A percentile compares a stretch with the other conserved stretches of the same genome.
Conservation (phyloP, 2,888 invertebrate genomes). For the Cephalotes varians region DNA sequence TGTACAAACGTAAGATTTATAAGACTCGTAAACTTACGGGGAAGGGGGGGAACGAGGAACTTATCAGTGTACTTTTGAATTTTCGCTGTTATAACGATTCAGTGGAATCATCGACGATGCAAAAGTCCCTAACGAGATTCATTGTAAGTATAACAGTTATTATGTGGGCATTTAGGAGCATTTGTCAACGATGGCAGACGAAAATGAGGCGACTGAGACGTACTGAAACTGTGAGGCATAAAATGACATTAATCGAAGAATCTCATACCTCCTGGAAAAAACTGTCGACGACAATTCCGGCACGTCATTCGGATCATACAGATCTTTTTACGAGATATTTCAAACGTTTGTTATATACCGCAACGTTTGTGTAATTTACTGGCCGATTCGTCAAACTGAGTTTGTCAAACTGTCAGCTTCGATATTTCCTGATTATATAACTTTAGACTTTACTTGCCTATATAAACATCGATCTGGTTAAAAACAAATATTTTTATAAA, state of each 20-base stretch:
- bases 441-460: constrained; percentile 27
- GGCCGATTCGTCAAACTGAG: not conserved
- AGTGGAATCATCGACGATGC: constrained; percentile 65
- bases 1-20: constrained; percentile 80
- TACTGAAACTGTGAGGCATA: constrained; percentile 32
- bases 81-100: constrained; percentile 74
- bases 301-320: not conserved
- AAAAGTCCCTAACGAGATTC: constrained; percentile 43
- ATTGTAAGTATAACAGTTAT: constrained; percentile 32
- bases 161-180: constrained; percentile 52
- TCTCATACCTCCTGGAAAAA: constrained; percentile 41
- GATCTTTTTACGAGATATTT: constrained; percentile 30
- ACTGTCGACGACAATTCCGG: constrained; percentile 16
- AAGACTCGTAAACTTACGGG: constrained; percentile 78
- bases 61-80: constrained; percentile 76
- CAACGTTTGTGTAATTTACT: constrained; percentile 14
- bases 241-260: constrained; percentile 52
- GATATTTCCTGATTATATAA: constrained; percentile 15
- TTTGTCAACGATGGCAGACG: constrained; percentile 34
- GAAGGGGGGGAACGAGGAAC: constrained; percentile 71
- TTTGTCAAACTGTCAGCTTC: constrained; percentile 9
- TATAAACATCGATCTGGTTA: constrained; percentile 45
- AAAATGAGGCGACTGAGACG: constrained; percentile 21
- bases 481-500: constrained; percentile 53
- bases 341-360: not conserved